These are phyloP conservation scores for Hyles lineata DNA, from an alignment of 2,888 invertebrate genomes.

Conservation along the genomic window DNA sequence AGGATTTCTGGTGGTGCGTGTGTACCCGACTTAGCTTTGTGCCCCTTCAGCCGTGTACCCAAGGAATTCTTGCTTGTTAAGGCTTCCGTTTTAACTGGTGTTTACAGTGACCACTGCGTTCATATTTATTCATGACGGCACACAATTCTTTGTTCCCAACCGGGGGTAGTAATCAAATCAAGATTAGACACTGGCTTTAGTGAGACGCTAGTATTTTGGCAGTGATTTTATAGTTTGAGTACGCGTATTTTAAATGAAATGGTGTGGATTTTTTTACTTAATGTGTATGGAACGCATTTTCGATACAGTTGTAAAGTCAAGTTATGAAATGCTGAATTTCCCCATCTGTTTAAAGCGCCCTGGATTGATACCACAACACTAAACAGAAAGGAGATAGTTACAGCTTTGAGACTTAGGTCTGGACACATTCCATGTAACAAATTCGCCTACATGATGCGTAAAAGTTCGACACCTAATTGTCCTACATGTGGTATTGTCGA, in stretches of 20 bases:
- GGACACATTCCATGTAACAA: too few relatives aligned
- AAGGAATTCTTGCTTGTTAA: slow-evolving; percentile 54
- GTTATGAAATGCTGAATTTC: background rate
- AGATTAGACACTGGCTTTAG: slow-evolving; percentile 40
- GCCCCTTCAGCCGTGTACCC: slow-evolving; percentile 34
- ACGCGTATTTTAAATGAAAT: background rate
- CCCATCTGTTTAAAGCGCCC: too few relatives aligned
- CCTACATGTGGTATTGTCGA: too few relatives aligned
- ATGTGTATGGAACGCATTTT: too few relatives aligned
- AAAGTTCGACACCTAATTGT: too few relatives aligned
- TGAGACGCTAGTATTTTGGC: slow-evolving; percentile 22
- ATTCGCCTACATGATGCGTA: too few relatives aligned
- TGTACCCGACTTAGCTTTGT: slow-evolving; percentile 11
- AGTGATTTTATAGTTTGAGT: background rate
- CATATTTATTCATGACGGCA: slow-evolving; percentile 55
- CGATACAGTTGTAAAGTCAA: background rate
- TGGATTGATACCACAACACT: too few relatives aligned
- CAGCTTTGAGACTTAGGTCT: too few relatives aligned
- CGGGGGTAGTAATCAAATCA: slow-evolving; percentile 40
- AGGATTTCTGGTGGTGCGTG: slow-evolving; percentile 34
- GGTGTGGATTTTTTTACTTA: background rate
- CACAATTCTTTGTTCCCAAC: slow-evolving; percentile 35
- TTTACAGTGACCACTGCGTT: slow-evolving; percentile 45
- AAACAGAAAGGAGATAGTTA: too few relatives aligned
- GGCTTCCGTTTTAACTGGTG: slow-evolving; percentile 49